Percentiles rank a stretch among this genome's conserved stretches.
Evolutionary conservation across 2,797 vertebrate genomes (phyloP).

Genomic region (Phrynocephalus forsythii): DNA sequence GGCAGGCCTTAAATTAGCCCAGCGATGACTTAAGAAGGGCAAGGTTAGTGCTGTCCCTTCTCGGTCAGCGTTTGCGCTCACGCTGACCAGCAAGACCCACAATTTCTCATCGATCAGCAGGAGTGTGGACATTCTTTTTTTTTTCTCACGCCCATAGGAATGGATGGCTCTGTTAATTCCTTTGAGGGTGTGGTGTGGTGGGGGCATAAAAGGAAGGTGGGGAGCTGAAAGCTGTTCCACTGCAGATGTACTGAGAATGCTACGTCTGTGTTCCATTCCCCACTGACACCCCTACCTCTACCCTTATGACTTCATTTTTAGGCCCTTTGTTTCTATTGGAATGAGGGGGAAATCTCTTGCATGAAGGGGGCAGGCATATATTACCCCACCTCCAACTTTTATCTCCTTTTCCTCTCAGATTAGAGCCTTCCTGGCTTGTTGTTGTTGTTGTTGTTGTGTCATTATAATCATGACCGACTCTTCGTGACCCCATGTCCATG

Average conservation of each 20-base stretch:
- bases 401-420: neutral
- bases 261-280: no score
- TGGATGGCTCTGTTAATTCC: neutral
- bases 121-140: neutral
- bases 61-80: neutral
- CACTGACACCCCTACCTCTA: neutral
- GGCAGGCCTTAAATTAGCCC: constrained; percentile 19
- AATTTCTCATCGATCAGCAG: neutral
- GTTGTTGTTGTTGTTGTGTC: no score
- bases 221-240: neutral
- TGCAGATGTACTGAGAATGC: neutral
- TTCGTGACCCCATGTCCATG: no score
- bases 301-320: no score
- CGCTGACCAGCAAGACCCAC: neutral
- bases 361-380: no score
- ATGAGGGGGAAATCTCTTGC: no score
- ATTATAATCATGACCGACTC: no score
- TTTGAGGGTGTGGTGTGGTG: neutral
- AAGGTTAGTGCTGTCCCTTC: neutral
- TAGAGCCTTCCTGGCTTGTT: no score
- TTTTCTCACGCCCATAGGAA: neutral
- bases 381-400: neutral
- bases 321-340: no score
- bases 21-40: neutral
- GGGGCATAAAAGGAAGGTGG: neutral